Base-by-base conservation (phyloP, 1,140 invertebrate genomes). In the Pseudomyrmex pallidus region DNA sequence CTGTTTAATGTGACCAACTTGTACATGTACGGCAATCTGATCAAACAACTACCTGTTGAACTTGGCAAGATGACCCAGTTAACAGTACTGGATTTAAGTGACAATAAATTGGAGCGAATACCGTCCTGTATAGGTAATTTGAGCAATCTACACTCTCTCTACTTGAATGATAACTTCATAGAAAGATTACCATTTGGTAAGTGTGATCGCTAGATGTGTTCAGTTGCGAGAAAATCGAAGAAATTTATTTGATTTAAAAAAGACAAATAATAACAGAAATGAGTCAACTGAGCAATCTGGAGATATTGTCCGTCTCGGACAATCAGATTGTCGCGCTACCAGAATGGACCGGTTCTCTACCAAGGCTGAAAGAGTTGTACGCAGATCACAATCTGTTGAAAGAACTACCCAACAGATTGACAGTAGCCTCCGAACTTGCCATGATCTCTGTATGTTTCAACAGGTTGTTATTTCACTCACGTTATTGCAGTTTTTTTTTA, bases 341-440 rank as follows among this genome's bases (percentile, higher is more conserved):
- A 52, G 91, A 93, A 83, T 93, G 92, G 92, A 63, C 91, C 9
- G 92, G 92, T 25, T 90, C 92, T 8, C 82, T 93, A 15, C 86
- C 89, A 62, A 91, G 85, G 72, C 83, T 93, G 1, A 83, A 88
- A 61, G 90, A 90, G 74, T 83, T 93, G 67, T 88, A 89, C 66
- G 86, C 85, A 22, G 92, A 93, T 82, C 89, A 92, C 50, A 93
- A 93, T 91, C 62, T 2, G 35, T 82, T 93, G 20, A 88, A 84
- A 77, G 92, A 93, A 85, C 74, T 93, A 48, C 92, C 92, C 48
- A 93, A 92, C 67, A 90, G 92, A 72, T 84, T 93, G 25, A 92
- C 92, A 15, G 17, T 91, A 5, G 88, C 91, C 20, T 85, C 86
- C n/a, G 68, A 85, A n/a, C 70, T 93, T 22, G 64, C 82, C 56